phyloP scores from a whole-genome alignment of 2,113 vertebrate species.

The Polyodon spathula region DNA sequence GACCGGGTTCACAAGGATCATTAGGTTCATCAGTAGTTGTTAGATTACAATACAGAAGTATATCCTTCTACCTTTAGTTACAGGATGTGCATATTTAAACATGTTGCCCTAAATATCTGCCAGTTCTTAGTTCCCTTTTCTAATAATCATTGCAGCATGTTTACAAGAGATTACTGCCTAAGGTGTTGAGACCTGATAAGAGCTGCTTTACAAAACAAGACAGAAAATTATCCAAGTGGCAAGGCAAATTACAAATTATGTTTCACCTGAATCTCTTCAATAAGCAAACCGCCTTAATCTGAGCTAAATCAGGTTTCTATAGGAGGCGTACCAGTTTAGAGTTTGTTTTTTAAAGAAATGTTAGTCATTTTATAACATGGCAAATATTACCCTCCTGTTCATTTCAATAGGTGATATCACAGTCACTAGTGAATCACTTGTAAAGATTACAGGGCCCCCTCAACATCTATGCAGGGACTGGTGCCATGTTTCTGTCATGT shows the following conservation, averaged over 20 bases:
- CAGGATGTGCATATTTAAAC: not conserved
- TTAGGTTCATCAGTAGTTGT: too few species aligned
- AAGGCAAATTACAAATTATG: not conserved
- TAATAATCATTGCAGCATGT: not conserved
- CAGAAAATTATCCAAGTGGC: not conserved
- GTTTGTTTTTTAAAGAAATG: not conserved
- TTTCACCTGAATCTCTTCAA: not conserved
- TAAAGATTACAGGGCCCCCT: too few species aligned
- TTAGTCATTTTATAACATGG: too few species aligned
- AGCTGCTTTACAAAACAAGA: not conserved
- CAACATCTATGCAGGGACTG: too few species aligned
- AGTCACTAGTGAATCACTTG: too few species aligned
- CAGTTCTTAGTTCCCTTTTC: not conserved
- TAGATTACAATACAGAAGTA: too few species aligned
- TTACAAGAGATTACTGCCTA: not conserved
- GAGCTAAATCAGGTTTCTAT: not conserved
- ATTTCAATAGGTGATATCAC: too few species aligned
- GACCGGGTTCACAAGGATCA: too few species aligned
- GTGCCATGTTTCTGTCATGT: too few species aligned
- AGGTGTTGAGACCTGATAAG: not conserved
- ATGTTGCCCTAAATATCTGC: not conserved
- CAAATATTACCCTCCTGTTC: too few species aligned
- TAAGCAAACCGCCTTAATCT: not conserved
- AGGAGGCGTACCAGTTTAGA: too few species aligned
- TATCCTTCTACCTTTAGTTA: not conserved